A percentile compares a stretch with the other conserved stretches of the same genome.
These are phyloP conservation scores for Pseudochirops corinnae DNA, from an alignment of 2,797 vertebrate species.

Conservation along the genomic window DNA sequence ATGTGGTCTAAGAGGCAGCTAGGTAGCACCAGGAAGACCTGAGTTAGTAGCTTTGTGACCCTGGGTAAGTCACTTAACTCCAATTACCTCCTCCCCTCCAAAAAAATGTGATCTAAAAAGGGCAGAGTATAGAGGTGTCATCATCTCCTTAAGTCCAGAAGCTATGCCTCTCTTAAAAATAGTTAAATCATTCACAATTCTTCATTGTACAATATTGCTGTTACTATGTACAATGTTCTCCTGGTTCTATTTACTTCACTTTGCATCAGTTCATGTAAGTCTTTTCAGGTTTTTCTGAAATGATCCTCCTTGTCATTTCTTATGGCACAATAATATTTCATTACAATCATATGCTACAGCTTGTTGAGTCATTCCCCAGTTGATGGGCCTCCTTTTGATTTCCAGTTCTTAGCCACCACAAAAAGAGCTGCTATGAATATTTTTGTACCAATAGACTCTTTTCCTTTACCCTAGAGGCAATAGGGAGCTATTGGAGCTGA, in stretches of 20 bases:
- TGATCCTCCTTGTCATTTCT: neutral
- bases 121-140: neutral
- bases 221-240: neutral
- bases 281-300: neutral
- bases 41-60: neutral
- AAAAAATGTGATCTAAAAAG: neutral
- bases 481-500: neutral
- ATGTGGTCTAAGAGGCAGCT: too few species aligned
- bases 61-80: neutral
- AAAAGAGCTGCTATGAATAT: slow-evolving; percentile 12
- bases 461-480: neutral
- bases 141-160: neutral
- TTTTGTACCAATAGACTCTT: slow-evolving; percentile 21
- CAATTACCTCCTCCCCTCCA: neutral
- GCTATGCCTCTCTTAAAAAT: neutral
- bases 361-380: slow-evolving; percentile 29
- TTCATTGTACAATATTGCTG: neutral
- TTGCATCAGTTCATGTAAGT: neutral
- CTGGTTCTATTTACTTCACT: neutral
- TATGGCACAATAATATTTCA: neutral
- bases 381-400: slow-evolving; percentile 37
- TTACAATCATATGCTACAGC: neutral
- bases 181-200: neutral
- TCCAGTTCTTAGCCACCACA: slow-evolving; percentile 44
- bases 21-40: neutral